phyloP scores from a whole-genome alignment of 2,888 invertebrate species.

The Oeneis ivallda region DNA sequence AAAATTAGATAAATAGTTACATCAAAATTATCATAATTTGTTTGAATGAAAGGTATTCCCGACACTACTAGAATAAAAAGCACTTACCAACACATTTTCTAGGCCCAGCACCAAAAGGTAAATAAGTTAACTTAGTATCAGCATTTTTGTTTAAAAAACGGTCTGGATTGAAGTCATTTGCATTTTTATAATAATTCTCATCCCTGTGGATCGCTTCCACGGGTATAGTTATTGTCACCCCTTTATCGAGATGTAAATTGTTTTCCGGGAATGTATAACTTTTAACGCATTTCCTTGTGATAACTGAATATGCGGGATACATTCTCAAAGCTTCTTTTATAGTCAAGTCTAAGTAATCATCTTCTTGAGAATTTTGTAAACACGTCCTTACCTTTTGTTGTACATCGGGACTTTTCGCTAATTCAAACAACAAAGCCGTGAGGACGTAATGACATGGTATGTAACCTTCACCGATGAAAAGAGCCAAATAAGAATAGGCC shows the following conservation, averaged over 20 bases:
- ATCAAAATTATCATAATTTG: no score
- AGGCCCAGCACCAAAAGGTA: constrained; percentile 74
- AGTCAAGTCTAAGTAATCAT: constrained; percentile 60
- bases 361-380: constrained; percentile 44
- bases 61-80: not conserved
- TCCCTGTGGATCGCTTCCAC: constrained; percentile 67
- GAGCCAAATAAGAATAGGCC: constrained; percentile 59
- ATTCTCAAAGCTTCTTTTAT: constrained; percentile 71
- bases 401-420: constrained; percentile 56
- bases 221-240: constrained; percentile 64
- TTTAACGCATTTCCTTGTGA: constrained; percentile 67
- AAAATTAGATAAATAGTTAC: no score
- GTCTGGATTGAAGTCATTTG: constrained; percentile 63
- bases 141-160: constrained; percentile 58
- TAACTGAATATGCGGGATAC: constrained; percentile 66
- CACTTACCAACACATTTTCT: constrained; percentile 72
- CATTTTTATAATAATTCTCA: constrained; percentile 57
- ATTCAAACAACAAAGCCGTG: constrained; percentile 62
- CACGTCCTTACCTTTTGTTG: constrained; percentile 60
- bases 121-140: constrained; percentile 55
- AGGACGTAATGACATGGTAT: constrained; percentile 63
- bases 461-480: constrained; percentile 71
- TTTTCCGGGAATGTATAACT: constrained; percentile 63
- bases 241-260: constrained; percentile 62
- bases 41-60: no score